A percentile compares a stretch with the other conserved stretches of the same genome.
Conservation (phyloP, 2,113 vertebrate genomes). For the Nycticebus coucang region DNA sequence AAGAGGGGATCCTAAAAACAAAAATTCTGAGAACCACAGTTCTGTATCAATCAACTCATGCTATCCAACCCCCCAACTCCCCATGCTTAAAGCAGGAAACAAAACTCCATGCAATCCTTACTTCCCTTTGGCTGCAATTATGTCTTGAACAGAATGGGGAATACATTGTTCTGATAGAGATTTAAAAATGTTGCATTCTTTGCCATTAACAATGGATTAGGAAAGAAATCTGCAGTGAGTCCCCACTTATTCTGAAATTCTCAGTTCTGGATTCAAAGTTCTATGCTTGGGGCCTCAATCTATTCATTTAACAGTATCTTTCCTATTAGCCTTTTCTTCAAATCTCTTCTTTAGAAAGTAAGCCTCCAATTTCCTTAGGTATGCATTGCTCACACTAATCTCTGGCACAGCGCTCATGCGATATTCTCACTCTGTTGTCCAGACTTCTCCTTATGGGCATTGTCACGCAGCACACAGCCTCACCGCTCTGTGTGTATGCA, state of each 20-base stretch:
- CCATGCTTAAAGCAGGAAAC: not conserved
- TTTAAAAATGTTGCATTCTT: constrained; percentile 12
- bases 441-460: not conserved
- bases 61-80: not conserved
- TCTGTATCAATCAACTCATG: not conserved
- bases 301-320: not conserved
- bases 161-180: not conserved
- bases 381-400: not conserved
- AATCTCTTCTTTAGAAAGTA: not conserved
- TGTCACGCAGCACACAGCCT: not conserved
- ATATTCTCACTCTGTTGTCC: not conserved
- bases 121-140: not conserved
- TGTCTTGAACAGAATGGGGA: not conserved
- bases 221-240: not conserved
- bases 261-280: not conserved
- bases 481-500: no score
- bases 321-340: not conserved
- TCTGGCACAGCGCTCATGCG: not conserved
- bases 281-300: not conserved
- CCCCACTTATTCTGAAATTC: not conserved
- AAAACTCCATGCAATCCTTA: not conserved
- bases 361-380: not conserved
- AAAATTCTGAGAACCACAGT: not conserved
- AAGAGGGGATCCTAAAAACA: not conserved
- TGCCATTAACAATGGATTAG: not conserved